A percentile compares a stretch with the other conserved stretches of the same genome.
Conservation (phyloP, 2,888 invertebrate species). For the Nycteola revayana region DNA sequence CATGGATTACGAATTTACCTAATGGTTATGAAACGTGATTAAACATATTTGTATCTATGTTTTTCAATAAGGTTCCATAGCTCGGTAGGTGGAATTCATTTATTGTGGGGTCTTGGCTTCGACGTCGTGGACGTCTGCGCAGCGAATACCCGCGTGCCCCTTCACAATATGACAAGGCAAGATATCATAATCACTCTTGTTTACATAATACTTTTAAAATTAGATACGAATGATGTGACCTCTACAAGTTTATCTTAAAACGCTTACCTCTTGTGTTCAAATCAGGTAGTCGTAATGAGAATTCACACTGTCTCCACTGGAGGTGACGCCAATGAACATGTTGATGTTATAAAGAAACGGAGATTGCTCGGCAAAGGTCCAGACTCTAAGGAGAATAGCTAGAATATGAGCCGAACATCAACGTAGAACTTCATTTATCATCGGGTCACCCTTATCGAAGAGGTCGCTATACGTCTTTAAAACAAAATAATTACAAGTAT, state of each 20-base stretch:
- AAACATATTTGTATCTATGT: too few relatives aligned
- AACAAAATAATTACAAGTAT: slow-evolving; percentile 44
- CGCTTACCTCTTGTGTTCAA: slow-evolving; percentile 67
- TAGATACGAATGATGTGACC: slow-evolving; percentile 36
- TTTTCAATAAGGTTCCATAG: too few relatives aligned
- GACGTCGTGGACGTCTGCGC: slow-evolving; percentile 9
- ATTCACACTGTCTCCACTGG: slow-evolving; percentile 75
- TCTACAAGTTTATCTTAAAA: slow-evolving; percentile 41
- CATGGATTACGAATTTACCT: background rate
- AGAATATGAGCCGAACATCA: slow-evolving; percentile 36
- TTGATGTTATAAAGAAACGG: slow-evolving; percentile 41
- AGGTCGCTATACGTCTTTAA: slow-evolving; percentile 60
- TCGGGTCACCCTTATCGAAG: slow-evolving; percentile 63
- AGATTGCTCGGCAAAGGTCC: slow-evolving; percentile 34
- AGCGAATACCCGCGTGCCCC: slow-evolving; percentile 17
- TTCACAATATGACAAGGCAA: slow-evolving; percentile 7
- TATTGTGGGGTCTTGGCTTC: too few relatives aligned
- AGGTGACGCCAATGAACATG: slow-evolving; percentile 79
- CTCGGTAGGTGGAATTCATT: too few relatives aligned
- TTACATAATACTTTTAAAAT: slow-evolving; percentile 42
- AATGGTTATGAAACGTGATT: too few relatives aligned
- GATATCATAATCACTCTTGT: slow-evolving; percentile 39
- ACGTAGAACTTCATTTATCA: slow-evolving; percentile 54
- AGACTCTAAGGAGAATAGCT: slow-evolving; percentile 40
- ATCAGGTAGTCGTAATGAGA: slow-evolving; percentile 79